phyloP scores from a whole-genome alignment of 2,888 invertebrate genomes.

The Drosophila prolongata region DNA sequence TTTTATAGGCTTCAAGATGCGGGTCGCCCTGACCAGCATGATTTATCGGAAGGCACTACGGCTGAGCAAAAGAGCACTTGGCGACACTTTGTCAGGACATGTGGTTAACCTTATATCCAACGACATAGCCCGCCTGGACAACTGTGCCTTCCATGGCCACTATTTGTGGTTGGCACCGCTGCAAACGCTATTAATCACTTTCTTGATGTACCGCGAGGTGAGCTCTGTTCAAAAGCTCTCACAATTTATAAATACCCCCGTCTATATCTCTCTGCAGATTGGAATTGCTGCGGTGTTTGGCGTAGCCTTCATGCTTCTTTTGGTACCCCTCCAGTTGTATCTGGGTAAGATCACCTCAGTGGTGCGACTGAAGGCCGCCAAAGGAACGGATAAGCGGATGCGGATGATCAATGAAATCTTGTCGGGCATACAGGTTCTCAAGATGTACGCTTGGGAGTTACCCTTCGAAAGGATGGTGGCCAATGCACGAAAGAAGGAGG shows the following conservation, averaged over 20 bases:
- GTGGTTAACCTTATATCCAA: conserved; percentile 96
- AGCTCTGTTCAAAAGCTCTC: background rate
- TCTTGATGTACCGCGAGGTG: conserved; percentile 88
- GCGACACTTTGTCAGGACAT: conserved; percentile 90
- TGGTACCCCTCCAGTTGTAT: conserved; percentile 91
- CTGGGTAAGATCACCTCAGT: conserved; percentile 91
- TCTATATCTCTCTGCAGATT: conserved; percentile 84
- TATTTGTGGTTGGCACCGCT: conserved; percentile 96
- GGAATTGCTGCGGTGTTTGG: conserved; percentile 86
- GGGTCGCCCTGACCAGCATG: conserved; percentile 89
- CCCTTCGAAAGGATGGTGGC: conserved; percentile 92
- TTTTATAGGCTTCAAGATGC: conserved; percentile 85
- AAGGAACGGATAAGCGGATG: conserved; percentile 94
- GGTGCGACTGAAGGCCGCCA: conserved; percentile 91
- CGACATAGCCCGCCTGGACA: conserved; percentile 90
- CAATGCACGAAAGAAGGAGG: conserved; percentile 86
- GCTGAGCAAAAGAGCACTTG: conserved; percentile 89
- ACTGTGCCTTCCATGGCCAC: conserved; percentile 87
- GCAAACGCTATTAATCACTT: conserved; percentile 91
- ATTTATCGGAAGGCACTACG: conserved; percentile 88
- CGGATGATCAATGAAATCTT: conserved; percentile 96
- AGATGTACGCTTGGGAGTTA: conserved; percentile 98
- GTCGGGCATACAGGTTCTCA: conserved; percentile 95
- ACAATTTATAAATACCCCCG: too few relatives aligned
- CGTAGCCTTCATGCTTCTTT: conserved; percentile 86